These are phyloP conservation scores for Adineta ricciae DNA, from an alignment of 2,888 invertebrate species.

Conservation along the genomic window DNA sequence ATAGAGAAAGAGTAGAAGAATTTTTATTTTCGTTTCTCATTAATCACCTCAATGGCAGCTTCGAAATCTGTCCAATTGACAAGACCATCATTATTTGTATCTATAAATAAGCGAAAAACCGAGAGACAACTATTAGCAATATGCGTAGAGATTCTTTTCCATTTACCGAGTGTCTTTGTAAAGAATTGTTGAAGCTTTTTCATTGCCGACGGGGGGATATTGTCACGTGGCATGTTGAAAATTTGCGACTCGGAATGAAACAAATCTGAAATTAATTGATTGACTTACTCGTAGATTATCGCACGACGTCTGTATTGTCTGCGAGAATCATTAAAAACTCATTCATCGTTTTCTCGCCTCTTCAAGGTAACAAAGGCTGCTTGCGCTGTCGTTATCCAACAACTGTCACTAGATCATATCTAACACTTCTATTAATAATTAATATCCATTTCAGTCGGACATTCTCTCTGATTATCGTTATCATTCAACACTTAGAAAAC, in stretches of 20 bases:
- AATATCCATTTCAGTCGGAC: not conserved
- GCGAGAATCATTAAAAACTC: not conserved
- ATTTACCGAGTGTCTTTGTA: slow-evolving; percentile 1
- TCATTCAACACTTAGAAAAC: not conserved
- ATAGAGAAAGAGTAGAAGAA: not conserved
- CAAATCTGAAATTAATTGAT: not conserved
- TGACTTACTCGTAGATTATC: too few species aligned
- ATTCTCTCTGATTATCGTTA: not conserved
- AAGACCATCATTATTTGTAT: slow-evolving; percentile 34
- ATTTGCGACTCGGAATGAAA: not conserved
- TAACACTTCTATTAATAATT: not conserved
- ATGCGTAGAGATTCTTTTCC: not conserved
- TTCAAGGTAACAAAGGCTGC: not conserved
- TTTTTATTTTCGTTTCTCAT: not conserved
- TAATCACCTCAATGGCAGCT: slow-evolving; percentile 30
- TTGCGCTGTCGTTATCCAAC: not conserved
- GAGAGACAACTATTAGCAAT: not conserved
- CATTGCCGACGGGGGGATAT: not conserved
- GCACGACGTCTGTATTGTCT: not conserved
- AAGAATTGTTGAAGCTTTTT: slow-evolving; percentile 20
- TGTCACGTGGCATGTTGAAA: not conserved
- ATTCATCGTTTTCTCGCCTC: not conserved
- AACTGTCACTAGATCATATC: not conserved
- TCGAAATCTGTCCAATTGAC: slow-evolving; percentile 33
- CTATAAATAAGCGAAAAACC: not conserved